Percentiles rank a stretch among this genome's conserved stretches.
These are phyloP conservation scores for Hippolais icterina DNA, from an alignment of 2,113 vertebrate genomes.

Conservation along the genomic window DNA sequence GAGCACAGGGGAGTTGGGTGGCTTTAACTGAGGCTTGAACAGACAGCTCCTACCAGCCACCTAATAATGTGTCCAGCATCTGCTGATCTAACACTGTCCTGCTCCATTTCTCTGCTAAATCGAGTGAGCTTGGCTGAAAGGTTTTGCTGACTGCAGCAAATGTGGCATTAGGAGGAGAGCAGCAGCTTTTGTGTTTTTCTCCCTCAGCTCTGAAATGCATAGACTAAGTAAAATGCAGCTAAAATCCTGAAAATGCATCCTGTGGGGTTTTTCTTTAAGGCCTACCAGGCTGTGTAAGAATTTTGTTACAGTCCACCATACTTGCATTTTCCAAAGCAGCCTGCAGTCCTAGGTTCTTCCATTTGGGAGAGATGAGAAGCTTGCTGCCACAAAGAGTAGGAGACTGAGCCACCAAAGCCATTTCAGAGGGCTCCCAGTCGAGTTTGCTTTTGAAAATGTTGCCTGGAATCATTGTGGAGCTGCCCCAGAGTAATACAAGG, in stretches of 20 bases:
- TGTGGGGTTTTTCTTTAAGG: background rate
- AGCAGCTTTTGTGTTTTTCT: background rate
- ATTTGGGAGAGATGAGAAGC: background rate
- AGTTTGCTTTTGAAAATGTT: background rate
- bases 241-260: background rate
- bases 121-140: background rate
- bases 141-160: background rate
- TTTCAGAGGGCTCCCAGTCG: background rate
- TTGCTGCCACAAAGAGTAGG: background rate
- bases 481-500: background rate
- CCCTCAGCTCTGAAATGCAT: background rate
- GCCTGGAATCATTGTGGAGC: background rate
- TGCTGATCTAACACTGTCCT: background rate
- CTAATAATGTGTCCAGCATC: background rate
- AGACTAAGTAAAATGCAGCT: background rate
- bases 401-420: background rate
- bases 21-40: background rate
- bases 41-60: background rate
- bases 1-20: background rate
- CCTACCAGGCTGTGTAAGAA: background rate
- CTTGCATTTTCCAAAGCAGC: background rate
- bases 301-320: background rate
- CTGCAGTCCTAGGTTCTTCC: background rate
- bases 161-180: background rate
- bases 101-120: background rate